Conservation (phyloP, 2,113 vertebrate species). For the Caracal caracal region DNA sequence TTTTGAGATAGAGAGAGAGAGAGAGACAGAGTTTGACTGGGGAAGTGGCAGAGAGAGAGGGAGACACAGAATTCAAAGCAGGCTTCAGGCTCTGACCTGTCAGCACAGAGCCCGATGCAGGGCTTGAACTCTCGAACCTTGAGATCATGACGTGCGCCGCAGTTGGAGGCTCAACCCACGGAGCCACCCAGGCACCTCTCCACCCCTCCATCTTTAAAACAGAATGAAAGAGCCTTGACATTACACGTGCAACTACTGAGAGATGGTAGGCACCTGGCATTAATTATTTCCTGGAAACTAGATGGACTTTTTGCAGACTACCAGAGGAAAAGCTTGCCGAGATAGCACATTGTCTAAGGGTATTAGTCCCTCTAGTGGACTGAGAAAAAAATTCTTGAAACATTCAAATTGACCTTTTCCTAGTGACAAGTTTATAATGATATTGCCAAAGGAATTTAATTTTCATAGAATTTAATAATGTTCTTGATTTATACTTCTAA, state of each 20-base stretch:
- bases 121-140: too few species aligned
- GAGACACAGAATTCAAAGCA: too few species aligned
- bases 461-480: background rate
- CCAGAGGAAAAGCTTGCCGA: background rate
- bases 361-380: background rate
- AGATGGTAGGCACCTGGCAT: background rate
- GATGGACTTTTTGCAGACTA: background rate
- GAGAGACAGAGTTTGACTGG: too few species aligned
- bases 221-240: background rate
- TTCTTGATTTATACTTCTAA: background rate
- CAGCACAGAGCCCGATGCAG: too few species aligned
- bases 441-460: background rate
- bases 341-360: background rate
- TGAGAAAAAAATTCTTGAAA: background rate
- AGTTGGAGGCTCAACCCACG: too few species aligned
- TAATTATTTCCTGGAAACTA: conserved; percentile 27
- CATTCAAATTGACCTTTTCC: background rate
- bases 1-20: too few species aligned
- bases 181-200: too few species aligned
- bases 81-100: too few species aligned
- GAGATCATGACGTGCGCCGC: too few species aligned
- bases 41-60: too few species aligned
- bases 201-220: background rate
- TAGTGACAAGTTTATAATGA: background rate
- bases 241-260: background rate